Percentiles rank a stretch among this genome's conserved stretches.
Evolutionary conservation across 2,113 vertebrate species (phyloP).

Genomic region (Herpetotheres cachinnans): DNA sequence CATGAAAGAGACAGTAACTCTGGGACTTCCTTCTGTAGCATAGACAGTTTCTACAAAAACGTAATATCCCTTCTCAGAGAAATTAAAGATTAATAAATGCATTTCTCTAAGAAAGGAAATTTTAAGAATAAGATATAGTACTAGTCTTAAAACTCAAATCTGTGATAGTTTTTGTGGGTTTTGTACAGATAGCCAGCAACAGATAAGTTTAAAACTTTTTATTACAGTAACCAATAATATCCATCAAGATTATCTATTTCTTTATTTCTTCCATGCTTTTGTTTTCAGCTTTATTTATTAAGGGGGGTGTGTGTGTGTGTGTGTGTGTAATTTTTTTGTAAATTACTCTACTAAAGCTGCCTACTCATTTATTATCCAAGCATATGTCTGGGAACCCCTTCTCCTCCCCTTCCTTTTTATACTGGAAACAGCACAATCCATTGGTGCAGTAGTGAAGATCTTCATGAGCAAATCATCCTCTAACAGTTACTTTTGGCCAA

Average conservation of each 20-base stretch:
- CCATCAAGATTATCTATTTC: background rate
- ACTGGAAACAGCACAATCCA: background rate
- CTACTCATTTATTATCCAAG: background rate
- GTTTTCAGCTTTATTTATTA: background rate
- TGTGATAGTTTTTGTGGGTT: background rate
- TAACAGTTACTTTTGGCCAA: background rate
- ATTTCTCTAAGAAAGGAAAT: background rate
- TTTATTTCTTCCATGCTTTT: background rate
- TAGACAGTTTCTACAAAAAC: background rate
- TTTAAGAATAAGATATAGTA: background rate
- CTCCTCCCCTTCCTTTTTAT: background rate
- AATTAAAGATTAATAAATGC: background rate
- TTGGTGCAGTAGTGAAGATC: background rate
- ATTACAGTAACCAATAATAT: background rate
- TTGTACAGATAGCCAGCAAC: background rate
- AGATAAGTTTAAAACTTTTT: background rate
- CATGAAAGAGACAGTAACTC: background rate
- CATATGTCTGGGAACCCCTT: background rate
- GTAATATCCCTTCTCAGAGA: background rate
- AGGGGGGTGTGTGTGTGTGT: too few species aligned
- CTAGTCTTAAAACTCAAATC: background rate
- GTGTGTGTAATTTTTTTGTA: background rate
- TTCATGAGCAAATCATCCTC: background rate
- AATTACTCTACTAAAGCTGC: background rate
- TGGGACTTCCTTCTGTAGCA: background rate